Base-by-base conservation (phyloP, 2,797 vertebrate species). In the Darevskia nairensis region DNA sequence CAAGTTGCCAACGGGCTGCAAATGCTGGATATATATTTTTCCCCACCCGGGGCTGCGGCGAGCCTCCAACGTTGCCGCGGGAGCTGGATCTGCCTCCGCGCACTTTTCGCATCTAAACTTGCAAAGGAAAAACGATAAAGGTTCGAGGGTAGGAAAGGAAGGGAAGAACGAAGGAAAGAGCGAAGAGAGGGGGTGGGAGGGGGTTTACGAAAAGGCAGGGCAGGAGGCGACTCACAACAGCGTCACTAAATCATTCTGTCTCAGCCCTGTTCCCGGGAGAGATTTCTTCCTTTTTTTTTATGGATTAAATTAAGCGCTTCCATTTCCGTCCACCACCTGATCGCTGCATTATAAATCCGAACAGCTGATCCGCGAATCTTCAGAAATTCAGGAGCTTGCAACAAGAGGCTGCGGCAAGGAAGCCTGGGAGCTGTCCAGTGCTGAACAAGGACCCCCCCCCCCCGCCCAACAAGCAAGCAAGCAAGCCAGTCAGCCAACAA, bases 281-380 rank as follows among this genome's bases (percentile, higher is more conserved):
- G 95, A 95, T 91, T 96, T 46, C 17, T 35, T 15, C 35, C 9
- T 2, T 5, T 41, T 69, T 68, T 32, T 91, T 95, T 97, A 97
- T 97, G 97, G 97, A 98, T 97, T 97, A 97, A 97, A 98, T 97
- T 97, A 98, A 97, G 97, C 97, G 96, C 97, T 97, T 97, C 96
- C 96, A 94, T 96, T 96, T 97, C 96, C 96, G 95, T 94, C 96
- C 92, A 93, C 94, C 96, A 96, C 95, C 95, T 96, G 95, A 96
- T 94, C 97, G 93, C 95, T 89, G 93, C 94, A 55, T 93, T 97
- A 97, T 97, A 98, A 97, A 98, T 96, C 96, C 94, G 96, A 95
- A 95, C 97, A 96, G 96, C 97, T 97, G 97, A 98, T 97, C 96
- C 95, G 86, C 95, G 95, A 95, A 96, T 94, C 96, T 92, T 85